Evolutionary conservation across 1,140 invertebrate genomes (phyloP).

Genomic region (Drosophila bocqueti): DNA sequence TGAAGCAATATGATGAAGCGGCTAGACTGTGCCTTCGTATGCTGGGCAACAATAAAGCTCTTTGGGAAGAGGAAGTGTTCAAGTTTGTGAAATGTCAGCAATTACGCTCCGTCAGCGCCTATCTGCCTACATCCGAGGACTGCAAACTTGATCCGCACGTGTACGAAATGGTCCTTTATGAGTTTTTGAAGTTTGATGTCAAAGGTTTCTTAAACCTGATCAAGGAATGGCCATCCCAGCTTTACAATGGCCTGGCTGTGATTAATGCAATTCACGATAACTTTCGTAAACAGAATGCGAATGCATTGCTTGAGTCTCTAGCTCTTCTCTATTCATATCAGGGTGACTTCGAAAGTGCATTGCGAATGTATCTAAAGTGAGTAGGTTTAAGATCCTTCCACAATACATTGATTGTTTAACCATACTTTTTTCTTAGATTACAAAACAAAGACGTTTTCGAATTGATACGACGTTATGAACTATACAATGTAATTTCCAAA

Average conservation of each 20-base stretch:
- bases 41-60: slow-evolving; percentile 92
- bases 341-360: slow-evolving; percentile 95
- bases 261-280: slow-evolving; percentile 94
- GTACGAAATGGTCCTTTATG: slow-evolving; percentile 98
- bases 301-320: slow-evolving; percentile 93
- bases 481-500: slow-evolving; percentile 93
- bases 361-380: slow-evolving; percentile 96
- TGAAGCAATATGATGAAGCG: slow-evolving; percentile 92
- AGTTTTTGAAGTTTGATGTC: slow-evolving; percentile 95
- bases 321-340: slow-evolving; percentile 96
- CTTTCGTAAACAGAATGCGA: slow-evolving; percentile 89
- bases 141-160: slow-evolving; percentile 92
- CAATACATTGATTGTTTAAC: background rate
- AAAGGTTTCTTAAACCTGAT: slow-evolving; percentile 94
- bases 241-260: slow-evolving; percentile 95
- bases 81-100: slow-evolving; percentile 95
- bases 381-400: slow-evolving; percentile 56
- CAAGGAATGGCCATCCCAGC: slow-evolving; percentile 92
- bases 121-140: slow-evolving; percentile 90
- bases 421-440: slow-evolving; percentile 86
- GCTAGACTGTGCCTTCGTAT: slow-evolving; percentile 93
- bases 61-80: slow-evolving; percentile 97
- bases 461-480: slow-evolving; percentile 93
- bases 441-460: slow-evolving; percentile 94
- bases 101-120: slow-evolving; percentile 93